Conservation (phyloP, 2,888 invertebrate species). For the Pseudococcus viburni region DNA sequence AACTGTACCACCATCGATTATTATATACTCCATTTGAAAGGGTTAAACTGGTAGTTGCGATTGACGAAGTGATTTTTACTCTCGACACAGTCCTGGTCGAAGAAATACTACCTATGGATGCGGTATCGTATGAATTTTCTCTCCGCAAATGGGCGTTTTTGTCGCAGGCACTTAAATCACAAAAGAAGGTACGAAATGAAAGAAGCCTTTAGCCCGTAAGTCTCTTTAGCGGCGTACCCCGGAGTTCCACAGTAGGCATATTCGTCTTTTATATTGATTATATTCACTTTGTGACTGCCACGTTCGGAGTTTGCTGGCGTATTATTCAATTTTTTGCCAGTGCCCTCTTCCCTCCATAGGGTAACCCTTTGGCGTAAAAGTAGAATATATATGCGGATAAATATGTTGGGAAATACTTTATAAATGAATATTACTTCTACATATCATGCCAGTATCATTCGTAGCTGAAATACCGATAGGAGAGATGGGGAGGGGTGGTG, state of each 20-base stretch:
- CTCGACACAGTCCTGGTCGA: neutral
- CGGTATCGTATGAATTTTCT: constrained; percentile 2
- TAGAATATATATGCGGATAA: neutral
- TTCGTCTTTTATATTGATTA: constrained; percentile 2
- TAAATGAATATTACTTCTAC: neutral
- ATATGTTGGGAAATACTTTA: neutral
- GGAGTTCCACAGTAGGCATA: neutral
- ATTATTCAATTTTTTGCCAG: neutral
- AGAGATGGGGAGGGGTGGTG: neutral
- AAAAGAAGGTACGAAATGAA: neutral
- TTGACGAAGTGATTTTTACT: constrained; percentile 6
- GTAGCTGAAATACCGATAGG: neutral
- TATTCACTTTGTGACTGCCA: constrained; percentile 17
- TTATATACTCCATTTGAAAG: constrained; percentile 4
- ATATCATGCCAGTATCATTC: neutral
- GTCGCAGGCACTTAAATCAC: constrained; percentile 31
- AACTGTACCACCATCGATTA: neutral
- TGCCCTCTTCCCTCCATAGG: neutral
- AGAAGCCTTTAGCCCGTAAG: neutral
- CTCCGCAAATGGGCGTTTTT: constrained; percentile 3
- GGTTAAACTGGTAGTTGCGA: neutral
- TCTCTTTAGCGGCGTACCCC: no score
- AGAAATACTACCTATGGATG: neutral
- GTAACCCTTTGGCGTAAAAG: no score
- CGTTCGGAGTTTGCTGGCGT: neutral